Evolutionary conservation across 2,888 invertebrate species (phyloP).

Genomic region (Pollenia angustigena): DNA sequence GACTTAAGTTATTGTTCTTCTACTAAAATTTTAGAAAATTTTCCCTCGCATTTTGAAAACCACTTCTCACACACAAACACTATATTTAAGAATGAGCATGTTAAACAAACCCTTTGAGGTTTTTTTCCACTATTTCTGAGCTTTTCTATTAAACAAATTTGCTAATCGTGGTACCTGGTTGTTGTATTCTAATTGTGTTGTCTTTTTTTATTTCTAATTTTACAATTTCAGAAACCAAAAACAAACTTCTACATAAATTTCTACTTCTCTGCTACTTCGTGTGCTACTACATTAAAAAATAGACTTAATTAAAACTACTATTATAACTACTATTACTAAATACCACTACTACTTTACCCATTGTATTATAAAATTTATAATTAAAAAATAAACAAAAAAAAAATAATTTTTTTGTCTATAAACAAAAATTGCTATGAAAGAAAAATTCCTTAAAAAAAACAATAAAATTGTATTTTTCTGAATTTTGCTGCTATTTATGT

Average conservation of each 20-base stretch:
- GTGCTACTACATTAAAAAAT: constrained; percentile 70
- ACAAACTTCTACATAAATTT: constrained; percentile 76
- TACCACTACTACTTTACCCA: constrained; percentile 56
- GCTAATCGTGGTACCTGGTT: constrained; percentile 22
- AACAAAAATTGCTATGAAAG: constrained; percentile 38
- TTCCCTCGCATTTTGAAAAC: neutral
- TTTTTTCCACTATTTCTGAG: neutral
- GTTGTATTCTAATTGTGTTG: constrained; percentile 63
- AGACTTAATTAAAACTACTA: constrained; percentile 65
- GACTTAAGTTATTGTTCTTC: neutral
- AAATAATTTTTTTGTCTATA: constrained; percentile 20
- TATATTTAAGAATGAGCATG: neutral
- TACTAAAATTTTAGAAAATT: neutral
- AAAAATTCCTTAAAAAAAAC: constrained; percentile 12
- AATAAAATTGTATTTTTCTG: constrained; percentile 40
- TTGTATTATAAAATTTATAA: constrained; percentile 67
- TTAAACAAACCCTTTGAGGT: neutral
- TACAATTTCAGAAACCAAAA: constrained; percentile 77
- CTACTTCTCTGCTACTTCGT: constrained; percentile 71
- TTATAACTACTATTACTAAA: constrained; percentile 56
- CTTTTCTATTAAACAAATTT: constrained; percentile 32
- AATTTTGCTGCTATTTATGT: constrained; percentile 15
- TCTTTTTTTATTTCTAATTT: constrained; percentile 74
- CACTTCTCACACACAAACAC: constrained; percentile 52
- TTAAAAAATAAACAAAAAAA: constrained; percentile 33